phyloP scores from a whole-genome alignment of 2,113 vertebrate genomes.

The Calypte anna region DNA sequence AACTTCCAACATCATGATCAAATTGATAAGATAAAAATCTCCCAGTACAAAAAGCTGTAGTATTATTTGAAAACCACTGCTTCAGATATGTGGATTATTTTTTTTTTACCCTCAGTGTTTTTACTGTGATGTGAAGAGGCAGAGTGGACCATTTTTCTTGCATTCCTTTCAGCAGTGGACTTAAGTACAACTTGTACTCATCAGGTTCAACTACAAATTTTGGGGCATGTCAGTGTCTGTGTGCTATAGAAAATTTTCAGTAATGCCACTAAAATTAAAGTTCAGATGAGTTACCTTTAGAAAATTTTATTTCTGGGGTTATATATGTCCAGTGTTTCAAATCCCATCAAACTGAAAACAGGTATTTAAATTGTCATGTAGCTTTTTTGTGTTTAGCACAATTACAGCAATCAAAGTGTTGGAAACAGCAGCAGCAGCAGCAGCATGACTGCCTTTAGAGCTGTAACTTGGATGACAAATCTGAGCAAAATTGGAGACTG shows the following conservation, averaged over 20 bases:
- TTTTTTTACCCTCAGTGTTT: background rate
- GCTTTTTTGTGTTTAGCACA: conserved; percentile 40
- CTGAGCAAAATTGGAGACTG: conserved; percentile 12
- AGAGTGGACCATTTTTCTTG: background rate
- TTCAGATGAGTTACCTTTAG: conserved; percentile 6
- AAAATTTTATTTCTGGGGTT: conserved; percentile 31
- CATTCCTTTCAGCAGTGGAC: background rate
- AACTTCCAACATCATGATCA: background rate
- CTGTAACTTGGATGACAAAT: conserved; percentile 1
- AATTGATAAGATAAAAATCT: background rate
- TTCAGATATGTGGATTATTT: background rate
- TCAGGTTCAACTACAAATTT: conserved; percentile 5
- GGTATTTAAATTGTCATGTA: conserved; percentile 54
- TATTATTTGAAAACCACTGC: background rate
- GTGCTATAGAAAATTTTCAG: conserved; percentile 4
- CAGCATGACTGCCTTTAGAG: conserved; percentile 9
- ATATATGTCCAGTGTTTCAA: conserved; percentile 48
- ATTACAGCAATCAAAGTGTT: conserved; percentile 22
- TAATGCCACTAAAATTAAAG: conserved; percentile 15
- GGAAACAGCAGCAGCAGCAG: background rate
- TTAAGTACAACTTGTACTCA: background rate
- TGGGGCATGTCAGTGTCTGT: background rate
- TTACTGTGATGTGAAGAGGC: background rate
- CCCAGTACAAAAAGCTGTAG: background rate
- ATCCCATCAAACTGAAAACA: conserved; percentile 23